phyloP scores from a whole-genome alignment of 2,113 vertebrate species.

The Rhizomys pruinosus region DNA sequence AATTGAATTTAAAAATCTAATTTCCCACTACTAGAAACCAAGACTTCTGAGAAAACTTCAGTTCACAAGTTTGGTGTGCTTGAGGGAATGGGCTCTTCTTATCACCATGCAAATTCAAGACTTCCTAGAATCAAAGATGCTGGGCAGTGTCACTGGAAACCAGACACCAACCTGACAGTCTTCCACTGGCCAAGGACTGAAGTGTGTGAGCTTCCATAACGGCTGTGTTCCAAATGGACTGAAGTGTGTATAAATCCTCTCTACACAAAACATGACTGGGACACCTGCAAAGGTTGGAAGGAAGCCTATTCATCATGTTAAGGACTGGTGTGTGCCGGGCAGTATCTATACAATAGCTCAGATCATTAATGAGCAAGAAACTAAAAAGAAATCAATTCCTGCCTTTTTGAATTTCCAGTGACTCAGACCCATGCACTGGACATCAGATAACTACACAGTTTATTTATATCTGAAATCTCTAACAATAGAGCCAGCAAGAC shows the following conservation, averaged over 20 bases:
- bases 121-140: neutral
- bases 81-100: neutral
- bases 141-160: no score
- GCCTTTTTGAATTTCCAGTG: neutral
- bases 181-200: neutral
- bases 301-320: neutral
- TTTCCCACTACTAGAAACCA: neutral
- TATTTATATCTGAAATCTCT: neutral
- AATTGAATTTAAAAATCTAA: neutral
- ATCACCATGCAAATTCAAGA: neutral
- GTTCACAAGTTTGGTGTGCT: no score
- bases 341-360: neutral
- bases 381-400: fast-evolving
- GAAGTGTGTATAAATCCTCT: neutral
- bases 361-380: neutral
- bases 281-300: neutral
- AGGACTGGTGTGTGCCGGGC: no score
- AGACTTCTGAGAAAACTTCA: neutral
- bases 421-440: fast-evolving
- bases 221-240: neutral
- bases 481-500: neutral
- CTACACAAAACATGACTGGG: neutral
- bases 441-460: no score
- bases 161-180: neutral
- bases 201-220: neutral